phyloP scores from a whole-genome alignment of 2,888 invertebrate genomes.

The Loripinus fragilis region DNA sequence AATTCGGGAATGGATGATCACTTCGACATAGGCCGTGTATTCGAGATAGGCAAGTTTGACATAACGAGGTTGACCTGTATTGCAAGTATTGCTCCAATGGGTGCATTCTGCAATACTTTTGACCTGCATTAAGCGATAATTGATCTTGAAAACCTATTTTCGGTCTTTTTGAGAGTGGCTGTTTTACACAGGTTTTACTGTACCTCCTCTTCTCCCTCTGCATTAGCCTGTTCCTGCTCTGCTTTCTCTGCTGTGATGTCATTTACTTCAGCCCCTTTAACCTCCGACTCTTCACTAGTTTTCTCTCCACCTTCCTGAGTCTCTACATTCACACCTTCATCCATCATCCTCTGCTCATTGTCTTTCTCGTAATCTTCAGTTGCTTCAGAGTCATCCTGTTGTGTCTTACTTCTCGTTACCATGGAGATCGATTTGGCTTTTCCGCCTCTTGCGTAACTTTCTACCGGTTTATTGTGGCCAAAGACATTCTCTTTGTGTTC shows the following conservation, averaged over 20 bases:
- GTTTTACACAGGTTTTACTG: too few species aligned
- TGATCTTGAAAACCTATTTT: too few species aligned
- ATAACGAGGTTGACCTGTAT: too few species aligned
- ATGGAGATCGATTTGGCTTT: constrained; percentile 7
- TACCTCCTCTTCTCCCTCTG: neutral
- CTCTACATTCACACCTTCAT: neutral
- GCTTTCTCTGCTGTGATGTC: too few species aligned
- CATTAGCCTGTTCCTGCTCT: neutral
- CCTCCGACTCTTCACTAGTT: neutral
- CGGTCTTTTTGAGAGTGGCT: too few species aligned
- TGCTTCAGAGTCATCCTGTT: constrained; percentile 4
- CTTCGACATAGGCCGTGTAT: too few species aligned
- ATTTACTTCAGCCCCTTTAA: neutral
- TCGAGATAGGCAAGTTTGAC: too few species aligned
- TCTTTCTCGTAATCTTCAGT: constrained; percentile 6
- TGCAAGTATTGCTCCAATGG: too few species aligned
- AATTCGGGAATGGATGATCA: too few species aligned
- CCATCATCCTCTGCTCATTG: neutral
- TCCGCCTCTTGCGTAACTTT: constrained; percentile 6
- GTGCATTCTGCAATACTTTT: too few species aligned
- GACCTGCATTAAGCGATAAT: too few species aligned
- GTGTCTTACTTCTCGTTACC: neutral
- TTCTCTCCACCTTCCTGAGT: neutral
- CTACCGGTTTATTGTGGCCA: constrained; percentile 19
- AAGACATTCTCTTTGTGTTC: constrained; percentile 56